These are phyloP conservation scores for Muschampia plurimacula DNA, from an alignment of 2,888 invertebrate species.

Conservation along the genomic window DNA sequence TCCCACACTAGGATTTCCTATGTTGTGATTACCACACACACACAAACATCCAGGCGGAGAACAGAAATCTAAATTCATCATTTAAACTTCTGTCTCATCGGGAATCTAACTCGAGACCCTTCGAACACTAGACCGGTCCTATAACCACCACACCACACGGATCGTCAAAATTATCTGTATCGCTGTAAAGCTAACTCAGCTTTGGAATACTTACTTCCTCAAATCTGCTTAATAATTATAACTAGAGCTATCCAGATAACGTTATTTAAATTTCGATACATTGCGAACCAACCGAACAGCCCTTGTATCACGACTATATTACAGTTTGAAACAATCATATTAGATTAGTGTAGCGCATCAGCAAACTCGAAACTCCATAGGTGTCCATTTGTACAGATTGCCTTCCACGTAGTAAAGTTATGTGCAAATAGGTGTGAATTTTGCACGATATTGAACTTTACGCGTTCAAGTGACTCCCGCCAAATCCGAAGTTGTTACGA, in stretches of 20 bases:
- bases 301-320: constrained; percentile 28
- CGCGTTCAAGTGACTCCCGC: constrained; percentile 36
- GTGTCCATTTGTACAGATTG: constrained; percentile 37
- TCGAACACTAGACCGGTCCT: too few species aligned
- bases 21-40: too few species aligned
- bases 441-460: constrained; percentile 46
- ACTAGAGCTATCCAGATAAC: constrained; percentile 1
- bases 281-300: constrained; percentile 12
- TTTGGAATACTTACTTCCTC: constrained; percentile 2
- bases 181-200: neutral
- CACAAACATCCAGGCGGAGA: too few species aligned
- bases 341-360: constrained; percentile 36
- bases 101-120: too few species aligned
- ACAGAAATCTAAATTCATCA: too few species aligned
- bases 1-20: too few species aligned
- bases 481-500: constrained; percentile 46
- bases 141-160: too few species aligned
- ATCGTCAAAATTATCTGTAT: neutral
- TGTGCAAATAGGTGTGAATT: constrained; percentile 43
- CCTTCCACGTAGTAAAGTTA: constrained; percentile 23
- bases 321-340: constrained; percentile 32
- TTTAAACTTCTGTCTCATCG: too few species aligned
- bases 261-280: constrained; percentile 12
- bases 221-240: constrained; percentile 9
- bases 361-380: constrained; percentile 35